Evolutionary conservation across 2,797 vertebrate genomes (phyloP).

Genomic region (Cygnus olor): DNA sequence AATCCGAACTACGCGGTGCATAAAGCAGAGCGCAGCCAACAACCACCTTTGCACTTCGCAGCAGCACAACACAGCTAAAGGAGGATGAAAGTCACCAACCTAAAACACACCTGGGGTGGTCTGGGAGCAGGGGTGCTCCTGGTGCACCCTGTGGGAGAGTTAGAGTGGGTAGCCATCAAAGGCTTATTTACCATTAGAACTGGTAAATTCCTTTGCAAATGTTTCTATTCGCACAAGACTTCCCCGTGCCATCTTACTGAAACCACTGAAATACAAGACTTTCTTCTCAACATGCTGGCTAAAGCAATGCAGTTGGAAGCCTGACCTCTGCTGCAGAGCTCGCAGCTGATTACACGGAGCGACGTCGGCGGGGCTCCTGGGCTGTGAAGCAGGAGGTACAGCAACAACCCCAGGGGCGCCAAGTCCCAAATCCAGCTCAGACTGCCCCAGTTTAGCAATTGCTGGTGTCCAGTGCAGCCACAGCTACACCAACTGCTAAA

Average conservation of each 20-base stretch:
- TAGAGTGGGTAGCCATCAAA: not conserved
- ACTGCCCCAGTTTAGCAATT: not conserved
- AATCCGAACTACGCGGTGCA: not conserved
- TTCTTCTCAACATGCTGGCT: not conserved
- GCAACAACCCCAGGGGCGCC: not conserved
- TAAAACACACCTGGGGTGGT: not conserved
- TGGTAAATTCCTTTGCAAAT: not conserved
- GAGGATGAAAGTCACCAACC: not conserved
- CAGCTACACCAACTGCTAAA: not conserved
- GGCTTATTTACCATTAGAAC: not conserved
- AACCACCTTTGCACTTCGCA: not conserved
- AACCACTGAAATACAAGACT: not conserved
- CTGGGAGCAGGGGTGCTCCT: not conserved
- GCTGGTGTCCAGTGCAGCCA: not conserved
- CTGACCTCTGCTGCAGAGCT: not conserved
- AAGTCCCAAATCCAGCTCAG: not conserved
- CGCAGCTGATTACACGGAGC: not conserved
- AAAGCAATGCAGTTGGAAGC: not conserved
- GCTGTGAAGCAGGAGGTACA: not conserved
- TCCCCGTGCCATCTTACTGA: not conserved
- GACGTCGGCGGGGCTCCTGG: not conserved
- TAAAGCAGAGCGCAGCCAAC: conserved; percentile 12
- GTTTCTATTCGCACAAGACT: not conserved
- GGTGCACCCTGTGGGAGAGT: not conserved
- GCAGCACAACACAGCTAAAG: not conserved